These are phyloP conservation scores for Cosmia pyralina DNA, from an alignment of 2,888 invertebrate species.

Conservation along the genomic window DNA sequence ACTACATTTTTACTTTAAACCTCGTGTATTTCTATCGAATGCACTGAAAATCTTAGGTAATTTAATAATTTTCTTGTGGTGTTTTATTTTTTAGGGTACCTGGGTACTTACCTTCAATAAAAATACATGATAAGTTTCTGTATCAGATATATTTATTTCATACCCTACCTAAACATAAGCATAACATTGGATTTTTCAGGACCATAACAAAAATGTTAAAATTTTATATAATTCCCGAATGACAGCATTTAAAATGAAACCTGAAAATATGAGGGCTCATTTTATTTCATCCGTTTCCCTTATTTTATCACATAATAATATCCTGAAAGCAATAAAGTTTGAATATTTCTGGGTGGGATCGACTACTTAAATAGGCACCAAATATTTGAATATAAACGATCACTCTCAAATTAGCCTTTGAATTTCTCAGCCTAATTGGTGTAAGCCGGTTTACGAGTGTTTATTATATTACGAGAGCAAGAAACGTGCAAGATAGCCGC, in stretches of 20 bases:
- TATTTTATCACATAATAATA: slow-evolving; percentile 48
- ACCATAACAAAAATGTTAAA: background rate
- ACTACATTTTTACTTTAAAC: too few species aligned
- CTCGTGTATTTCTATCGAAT: too few species aligned
- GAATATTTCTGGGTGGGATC: slow-evolving; percentile 13
- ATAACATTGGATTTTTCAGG: background rate
- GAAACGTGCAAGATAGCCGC: slow-evolving; percentile 27
- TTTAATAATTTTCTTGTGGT: too few species aligned
- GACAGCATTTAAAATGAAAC: slow-evolving; percentile 24
- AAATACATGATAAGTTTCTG: too few species aligned
- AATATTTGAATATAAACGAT: slow-evolving; percentile 34
- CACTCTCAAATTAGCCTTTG: slow-evolving; percentile 45
- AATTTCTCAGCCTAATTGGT: slow-evolving; percentile 55
- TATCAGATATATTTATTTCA: background rate
- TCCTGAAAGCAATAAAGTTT: slow-evolving; percentile 42
- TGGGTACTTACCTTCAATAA: too few species aligned
- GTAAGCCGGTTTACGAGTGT: slow-evolving; percentile 43
- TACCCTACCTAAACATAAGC: too few species aligned
- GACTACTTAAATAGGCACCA: background rate
- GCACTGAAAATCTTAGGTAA: too few species aligned
- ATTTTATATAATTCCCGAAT: background rate
- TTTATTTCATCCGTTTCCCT: slow-evolving; percentile 48
- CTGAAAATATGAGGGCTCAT: slow-evolving; percentile 26
- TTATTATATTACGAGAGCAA: slow-evolving; percentile 45
- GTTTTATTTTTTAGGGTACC: too few species aligned